phyloP scores from a whole-genome alignment of 1,140 invertebrate genomes.

The Melitaea cinxia region DNA sequence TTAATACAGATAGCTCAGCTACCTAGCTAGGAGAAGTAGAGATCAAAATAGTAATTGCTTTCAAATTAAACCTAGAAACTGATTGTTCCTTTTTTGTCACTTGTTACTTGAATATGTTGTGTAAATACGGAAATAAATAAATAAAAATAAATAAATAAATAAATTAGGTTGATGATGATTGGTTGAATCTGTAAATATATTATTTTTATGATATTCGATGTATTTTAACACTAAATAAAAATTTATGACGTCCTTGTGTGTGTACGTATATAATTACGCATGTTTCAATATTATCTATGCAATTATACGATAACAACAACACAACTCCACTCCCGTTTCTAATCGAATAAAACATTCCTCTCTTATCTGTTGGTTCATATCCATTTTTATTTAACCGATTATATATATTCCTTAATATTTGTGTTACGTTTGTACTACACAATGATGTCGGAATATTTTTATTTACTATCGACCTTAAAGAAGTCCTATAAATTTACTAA shows the following conservation, averaged over 20 bases:
- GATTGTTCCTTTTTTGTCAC: too few relatives aligned
- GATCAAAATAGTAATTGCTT: too few relatives aligned
- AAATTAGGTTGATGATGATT: too few relatives aligned
- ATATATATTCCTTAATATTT: slow-evolving; percentile 1
- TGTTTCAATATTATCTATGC: slow-evolving; percentile 67
- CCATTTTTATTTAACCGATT: slow-evolving; percentile 52
- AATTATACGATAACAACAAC: slow-evolving; percentile 61
- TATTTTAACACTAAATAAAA: slow-evolving; percentile 7
- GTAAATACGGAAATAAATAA: too few relatives aligned
- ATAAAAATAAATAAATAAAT: too few relatives aligned
- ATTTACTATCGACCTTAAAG: not conserved
- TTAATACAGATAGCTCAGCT: too few relatives aligned
- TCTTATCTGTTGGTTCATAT: slow-evolving; percentile 62
- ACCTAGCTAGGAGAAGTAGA: too few relatives aligned
- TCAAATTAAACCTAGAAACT: too few relatives aligned
- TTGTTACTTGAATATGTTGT: too few relatives aligned
- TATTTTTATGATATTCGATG: not conserved
- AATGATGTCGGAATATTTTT: slow-evolving; percentile 19
- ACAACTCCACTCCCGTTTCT: slow-evolving; percentile 63
- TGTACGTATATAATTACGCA: slow-evolving; percentile 25
- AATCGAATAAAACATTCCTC: slow-evolving; percentile 72
- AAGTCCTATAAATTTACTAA: not conserved
- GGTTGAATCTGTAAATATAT: not conserved
- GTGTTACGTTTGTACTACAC: not conserved
- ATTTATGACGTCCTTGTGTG: not conserved